Evolutionary conservation across 1,140 invertebrate species (phyloP).

Genomic region (Mercenaria mercenaria): DNA sequence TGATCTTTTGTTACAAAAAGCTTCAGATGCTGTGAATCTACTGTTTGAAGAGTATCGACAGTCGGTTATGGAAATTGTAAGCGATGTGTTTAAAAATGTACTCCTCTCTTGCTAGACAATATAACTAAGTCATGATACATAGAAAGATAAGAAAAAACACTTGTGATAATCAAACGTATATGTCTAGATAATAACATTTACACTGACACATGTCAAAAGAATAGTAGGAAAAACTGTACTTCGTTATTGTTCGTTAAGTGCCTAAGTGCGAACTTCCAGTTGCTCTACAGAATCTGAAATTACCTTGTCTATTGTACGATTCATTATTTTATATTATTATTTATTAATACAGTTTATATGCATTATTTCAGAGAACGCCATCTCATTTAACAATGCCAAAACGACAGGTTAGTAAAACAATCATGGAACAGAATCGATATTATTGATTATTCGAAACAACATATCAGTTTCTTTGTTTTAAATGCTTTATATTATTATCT

Average conservation of each 20-base stretch:
- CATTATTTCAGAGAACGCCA: neutral
- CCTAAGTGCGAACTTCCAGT: no score
- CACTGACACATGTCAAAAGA: neutral
- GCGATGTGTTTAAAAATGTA: neutral
- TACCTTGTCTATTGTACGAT: no score
- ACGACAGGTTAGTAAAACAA: neutral
- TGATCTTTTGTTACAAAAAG: neutral
- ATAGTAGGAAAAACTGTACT: neutral
- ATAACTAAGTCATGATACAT: no score
- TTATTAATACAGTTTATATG: neutral
- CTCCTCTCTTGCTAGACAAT: no score
- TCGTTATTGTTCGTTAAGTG: no score
- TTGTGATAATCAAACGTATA: neutral
- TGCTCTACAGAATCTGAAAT: no score
- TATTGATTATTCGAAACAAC: no score
- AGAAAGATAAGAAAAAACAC: neutral
- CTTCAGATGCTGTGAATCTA: conserved; percentile 13
- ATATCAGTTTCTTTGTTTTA: no score
- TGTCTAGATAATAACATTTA: neutral
- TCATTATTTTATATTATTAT: no score
- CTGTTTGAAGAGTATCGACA: conserved; percentile 29
- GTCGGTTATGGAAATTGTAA: no score
- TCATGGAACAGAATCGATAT: no score
- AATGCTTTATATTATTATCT: no score
- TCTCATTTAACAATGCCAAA: neutral